Base-by-base conservation (phyloP, 92 coral and sea anemone genomes). In the Actinostola sp. region DNA sequence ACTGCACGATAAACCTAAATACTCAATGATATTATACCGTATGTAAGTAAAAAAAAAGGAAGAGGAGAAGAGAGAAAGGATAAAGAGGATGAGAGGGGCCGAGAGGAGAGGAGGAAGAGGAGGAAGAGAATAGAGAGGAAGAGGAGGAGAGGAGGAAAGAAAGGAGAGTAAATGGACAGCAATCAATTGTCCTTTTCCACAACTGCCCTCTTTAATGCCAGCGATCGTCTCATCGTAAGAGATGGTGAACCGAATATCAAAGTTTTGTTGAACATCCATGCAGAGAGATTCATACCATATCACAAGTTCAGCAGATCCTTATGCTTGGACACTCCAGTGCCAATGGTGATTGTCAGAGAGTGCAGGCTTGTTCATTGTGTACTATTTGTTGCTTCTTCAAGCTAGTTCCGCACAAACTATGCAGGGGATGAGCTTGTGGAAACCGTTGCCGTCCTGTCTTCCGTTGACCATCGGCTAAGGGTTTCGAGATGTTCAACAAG, bases 401-500 rank as follows among this genome's bases (percentile, higher is more conserved):
- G 55, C 64, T 24, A 21, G 35, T 32, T 72, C 55, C 52, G 80
- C 82, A 33, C 92, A 87, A 19, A 38, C 66, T 23, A 78, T 45
- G 52, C 92, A 87, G 8, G 89, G 92, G 39, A 87, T 76, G 23
- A 73, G 41, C 31, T 63, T 82, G n/a, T n/a, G n/a, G 42, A 50
- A 75, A n/a, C 83, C 82, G 1, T 26, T 61, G 36, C 52, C 28
- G 6, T 60, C 52, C n/a, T n/a, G n/a, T n/a, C n/a, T n/a, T n/a
- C n/a, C n/a, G n/a, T n/a, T n/a, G 66, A 77, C 92, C 83, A 23
- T 87, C 92, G 0, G 78, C 75, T 74, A 19, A 87, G 50, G 19
- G 79, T 45, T 56, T 87, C 89, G 23, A 87, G 23, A 45, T 87
- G 92, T 45, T 87, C 92, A 27, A 87, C 89, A 20, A 84, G 72